phyloP scores from a whole-genome alignment of 2,797 vertebrate species.

The Danio tinwini region DNA sequence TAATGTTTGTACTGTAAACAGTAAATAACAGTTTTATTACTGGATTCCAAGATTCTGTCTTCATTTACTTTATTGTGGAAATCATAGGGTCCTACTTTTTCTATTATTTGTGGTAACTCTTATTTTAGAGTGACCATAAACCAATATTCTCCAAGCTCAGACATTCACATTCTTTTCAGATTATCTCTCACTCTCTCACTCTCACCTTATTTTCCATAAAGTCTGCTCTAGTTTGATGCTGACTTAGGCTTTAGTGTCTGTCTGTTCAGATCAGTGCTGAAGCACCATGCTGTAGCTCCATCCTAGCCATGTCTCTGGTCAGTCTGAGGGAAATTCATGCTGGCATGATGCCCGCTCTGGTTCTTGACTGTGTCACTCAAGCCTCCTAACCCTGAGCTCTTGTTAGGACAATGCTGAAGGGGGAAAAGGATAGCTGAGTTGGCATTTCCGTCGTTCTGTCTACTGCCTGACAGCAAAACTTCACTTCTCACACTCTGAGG shows the following conservation, averaged over 20 bases:
- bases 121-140: neutral
- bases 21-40: too few species aligned
- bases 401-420: slow-evolving; percentile 61
- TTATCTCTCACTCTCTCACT: neutral
- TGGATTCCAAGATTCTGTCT: too few species aligned
- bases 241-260: neutral
- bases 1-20: too few species aligned
- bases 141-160: neutral
- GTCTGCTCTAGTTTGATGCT: neutral
- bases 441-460: slow-evolving; percentile 59
- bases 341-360: slow-evolving; percentile 71
- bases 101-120: slow-evolving; percentile 13
- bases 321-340: slow-evolving; percentile 70
- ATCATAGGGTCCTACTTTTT: neutral
- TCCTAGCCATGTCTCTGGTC: slow-evolving; percentile 55
- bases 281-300: slow-evolving; percentile 18
- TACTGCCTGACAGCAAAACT: slow-evolving; percentile 1
- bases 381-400: slow-evolving; percentile 46
- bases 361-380: slow-evolving; percentile 74
- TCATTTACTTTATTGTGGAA: too few species aligned
- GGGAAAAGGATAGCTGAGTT: slow-evolving; percentile 63
- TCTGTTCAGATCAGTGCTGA: slow-evolving; percentile 17
- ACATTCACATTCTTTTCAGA: slow-evolving; percentile 2
- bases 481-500: neutral
- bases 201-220: neutral